These are phyloP conservation scores for Polypterus senegalus DNA, from an alignment of 2,113 vertebrate species.

Conservation along the genomic window DNA sequence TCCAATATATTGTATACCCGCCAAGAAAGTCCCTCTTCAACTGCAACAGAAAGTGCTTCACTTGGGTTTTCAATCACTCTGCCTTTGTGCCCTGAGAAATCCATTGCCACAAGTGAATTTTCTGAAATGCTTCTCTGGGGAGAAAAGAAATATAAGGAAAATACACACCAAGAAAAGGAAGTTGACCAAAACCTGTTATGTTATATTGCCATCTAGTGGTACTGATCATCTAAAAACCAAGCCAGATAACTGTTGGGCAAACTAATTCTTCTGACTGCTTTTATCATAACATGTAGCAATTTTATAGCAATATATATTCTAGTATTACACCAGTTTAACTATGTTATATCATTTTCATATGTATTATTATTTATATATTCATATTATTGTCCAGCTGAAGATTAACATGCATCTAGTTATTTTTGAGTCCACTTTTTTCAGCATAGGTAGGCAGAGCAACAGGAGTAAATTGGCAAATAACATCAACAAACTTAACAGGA, in stretches of 20 bases:
- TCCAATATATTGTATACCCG: constrained; percentile 50
- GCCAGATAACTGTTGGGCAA: not conserved
- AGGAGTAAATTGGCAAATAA: no score
- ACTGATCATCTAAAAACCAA: constrained; percentile 2
- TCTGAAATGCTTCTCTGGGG: constrained; percentile 91
- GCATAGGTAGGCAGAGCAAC: no score
- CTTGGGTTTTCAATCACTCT: constrained; percentile 91
- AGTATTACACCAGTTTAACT: no score
- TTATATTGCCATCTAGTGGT: constrained; percentile 42
- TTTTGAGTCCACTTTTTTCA: no score
- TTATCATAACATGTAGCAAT: no score
- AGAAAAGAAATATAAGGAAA: not conserved
- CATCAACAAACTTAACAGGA: no score
- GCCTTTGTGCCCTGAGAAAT: constrained; percentile 87
- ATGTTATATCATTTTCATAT: not conserved
- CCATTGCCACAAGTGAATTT: constrained; percentile 95
- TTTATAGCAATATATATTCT: no score
- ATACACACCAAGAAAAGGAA: not conserved
- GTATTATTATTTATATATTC: not conserved
- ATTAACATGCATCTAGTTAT: not conserved
- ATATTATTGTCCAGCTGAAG: not conserved
- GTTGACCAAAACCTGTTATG: constrained; percentile 1
- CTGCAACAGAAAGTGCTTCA: constrained; percentile 83
- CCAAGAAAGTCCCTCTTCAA: constrained; percentile 91
- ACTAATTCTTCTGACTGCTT: no score